Base-by-base conservation (phyloP, 2,797 vertebrate species). In the Poecile montanus region DNA sequence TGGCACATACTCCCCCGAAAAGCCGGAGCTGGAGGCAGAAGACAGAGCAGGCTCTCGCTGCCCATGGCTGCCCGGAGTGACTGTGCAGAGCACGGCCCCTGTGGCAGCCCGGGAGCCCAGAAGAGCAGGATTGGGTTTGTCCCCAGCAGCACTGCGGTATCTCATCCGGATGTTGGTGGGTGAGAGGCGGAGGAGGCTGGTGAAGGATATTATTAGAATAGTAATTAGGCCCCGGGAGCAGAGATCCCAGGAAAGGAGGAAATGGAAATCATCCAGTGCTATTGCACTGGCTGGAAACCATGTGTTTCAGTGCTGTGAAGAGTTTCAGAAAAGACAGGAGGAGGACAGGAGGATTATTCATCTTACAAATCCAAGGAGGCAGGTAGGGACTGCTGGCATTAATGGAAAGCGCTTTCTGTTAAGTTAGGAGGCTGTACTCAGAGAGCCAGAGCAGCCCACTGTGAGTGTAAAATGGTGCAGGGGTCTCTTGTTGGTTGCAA, bases 131-230 rank as follows among this genome's bases (percentile, higher is more conserved):
- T 0, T 50, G 19, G 53, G 57, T 42, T 77, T 66, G 44, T 77
- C 57, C 57, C 68, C 48, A 36, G 29, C 83, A 87, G 71, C 91
- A 88, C 79, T 79, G 92, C 61, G 0, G 53, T 62, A 57, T 91
- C 75, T 86, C 58, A 54, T 85, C 76, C 5, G 13, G 71, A 75
- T 89, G 80, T 44, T 1, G 0, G 88, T 89, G 86, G 61, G 76
- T 32, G 71, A 96, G 92, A 91, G 80, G 83, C 9, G 0, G 89
- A 79, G 88, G 78, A 91, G 44, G 82, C 51, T 85, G 81, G 10
- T 32, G 67, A 50, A 56, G 50, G 88, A 72, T 94, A 91, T 91
- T 95, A 91, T 93, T 93, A 89, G 88, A 93, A 89, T 86, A 84
- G 81, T 92, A 95, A 94, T 94, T 94, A 93, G 71, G 58, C 68